Base-by-base conservation (phyloP, 2,797 vertebrate genomes). In the Atherinosoma microstoma region DNA sequence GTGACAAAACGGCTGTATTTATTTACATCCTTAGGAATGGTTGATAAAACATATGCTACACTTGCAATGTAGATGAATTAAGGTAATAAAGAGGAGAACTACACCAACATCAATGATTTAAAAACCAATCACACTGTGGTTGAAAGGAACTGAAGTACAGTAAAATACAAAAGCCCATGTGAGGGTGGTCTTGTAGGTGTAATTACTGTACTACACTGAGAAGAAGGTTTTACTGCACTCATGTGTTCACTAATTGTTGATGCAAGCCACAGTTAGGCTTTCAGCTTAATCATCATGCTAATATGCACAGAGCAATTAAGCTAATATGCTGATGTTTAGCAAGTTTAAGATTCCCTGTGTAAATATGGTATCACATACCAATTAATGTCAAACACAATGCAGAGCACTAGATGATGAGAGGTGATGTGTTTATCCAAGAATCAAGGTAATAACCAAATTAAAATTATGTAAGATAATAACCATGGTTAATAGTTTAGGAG, bases 291-390 rank as follows among this genome's bases (percentile, higher is more conserved):
- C 22, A 42, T 22, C 58, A 61, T 60, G 36, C 58, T 27, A 40
- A 38, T 24, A 40, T 40, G 7, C 22, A 5, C 49, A 47, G 6
- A 22, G 49, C 22, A 24, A 24, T 51, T 51, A 51, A 12, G 49
- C 49, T 51, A 51, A 24, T 51, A 22, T 51, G 49, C n/a, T 11
- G 49, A 51, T 51, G 49, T 30, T 56, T 40, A n/a, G 56, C 56
- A 34, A 34, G 18, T 58, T 51, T 51, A 51, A 11, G 22, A 22
- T 11, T 51, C 49, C 18, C 49, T 51, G 9, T 20, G 42, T 51
- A 51, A 51, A 22, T 22, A 51, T 51, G n/a, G 9, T 5, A 29
- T 40, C 35, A 15, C 35, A 10, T 56, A 13, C 16, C 13, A 22
- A 56, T 30, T 66, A 2, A 15, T 18, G 13, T 35, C 29, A 66